Evolutionary conservation across 2,113 vertebrate genomes (phyloP).

Genomic region (Falcunculus frontatus): DNA sequence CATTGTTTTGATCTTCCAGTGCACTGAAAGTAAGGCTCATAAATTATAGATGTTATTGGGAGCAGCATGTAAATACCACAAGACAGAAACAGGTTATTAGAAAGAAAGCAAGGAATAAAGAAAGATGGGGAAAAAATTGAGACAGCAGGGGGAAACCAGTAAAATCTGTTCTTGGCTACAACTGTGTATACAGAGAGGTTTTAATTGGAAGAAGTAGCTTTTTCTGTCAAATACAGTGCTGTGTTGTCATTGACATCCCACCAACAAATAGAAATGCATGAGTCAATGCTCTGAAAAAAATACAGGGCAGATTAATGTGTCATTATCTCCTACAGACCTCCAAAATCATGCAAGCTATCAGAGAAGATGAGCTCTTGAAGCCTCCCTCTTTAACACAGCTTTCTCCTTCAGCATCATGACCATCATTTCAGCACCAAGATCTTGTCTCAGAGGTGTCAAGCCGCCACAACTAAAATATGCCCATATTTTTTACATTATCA

Average conservation of each 20-base stretch:
- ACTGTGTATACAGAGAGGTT: neutral
- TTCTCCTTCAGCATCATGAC: neutral
- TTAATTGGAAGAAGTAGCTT: neutral
- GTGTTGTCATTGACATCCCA: neutral
- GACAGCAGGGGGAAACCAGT: neutral
- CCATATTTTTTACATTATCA: neutral
- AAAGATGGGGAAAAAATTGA: neutral
- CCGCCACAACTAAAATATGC: neutral
- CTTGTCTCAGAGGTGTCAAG: neutral
- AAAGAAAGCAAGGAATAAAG: neutral
- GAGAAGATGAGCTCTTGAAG: neutral
- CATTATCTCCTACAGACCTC: neutral
- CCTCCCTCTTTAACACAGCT: neutral
- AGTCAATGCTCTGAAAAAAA: slow-evolving; percentile 2
- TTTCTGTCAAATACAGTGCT: neutral
- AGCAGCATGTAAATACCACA: neutral
- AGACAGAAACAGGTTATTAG: slow-evolving; percentile 39
- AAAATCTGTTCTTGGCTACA: neutral
- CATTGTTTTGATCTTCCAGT: slow-evolving; percentile 5
- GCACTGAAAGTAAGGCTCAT: slow-evolving; percentile 7
- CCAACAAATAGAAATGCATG: slow-evolving; percentile 3
- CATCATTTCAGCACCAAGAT: neutral
- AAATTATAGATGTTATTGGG: slow-evolving; percentile 18
- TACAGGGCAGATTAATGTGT: neutral
- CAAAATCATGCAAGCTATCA: neutral